A percentile compares a stretch with the other conserved stretches of the same genome.
These are phyloP conservation scores for Bombus consobrinus DNA, from an alignment of 1,140 invertebrate genomes.

Conservation along the genomic window DNA sequence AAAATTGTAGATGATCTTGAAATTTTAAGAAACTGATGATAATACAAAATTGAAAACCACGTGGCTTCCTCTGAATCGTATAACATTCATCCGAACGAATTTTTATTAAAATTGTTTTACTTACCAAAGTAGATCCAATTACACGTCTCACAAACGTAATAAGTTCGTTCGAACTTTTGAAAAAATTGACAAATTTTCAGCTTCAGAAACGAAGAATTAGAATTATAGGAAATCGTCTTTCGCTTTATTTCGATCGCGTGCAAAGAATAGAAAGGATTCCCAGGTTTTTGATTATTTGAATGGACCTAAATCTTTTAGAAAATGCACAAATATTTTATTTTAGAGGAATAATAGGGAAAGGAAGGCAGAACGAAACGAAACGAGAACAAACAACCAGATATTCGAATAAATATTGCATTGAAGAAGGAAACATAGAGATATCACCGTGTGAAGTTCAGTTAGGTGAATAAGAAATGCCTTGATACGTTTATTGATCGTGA, in stretches of 20 bases:
- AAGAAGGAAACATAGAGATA: background rate
- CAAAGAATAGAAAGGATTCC: background rate
- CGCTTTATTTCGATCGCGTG: background rate
- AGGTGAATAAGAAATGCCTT: background rate
- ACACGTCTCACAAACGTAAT: background rate
- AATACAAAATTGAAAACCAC: too few species aligned
- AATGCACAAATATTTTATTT: background rate
- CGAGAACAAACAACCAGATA: background rate
- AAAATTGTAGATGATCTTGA: too few species aligned
- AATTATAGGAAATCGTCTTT: too few species aligned
- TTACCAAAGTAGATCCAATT: background rate
- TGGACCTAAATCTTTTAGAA: background rate
- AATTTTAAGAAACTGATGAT: too few species aligned
- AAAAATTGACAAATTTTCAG: background rate
- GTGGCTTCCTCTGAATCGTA: too few species aligned
- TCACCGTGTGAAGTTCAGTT: background rate
- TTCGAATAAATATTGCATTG: background rate
- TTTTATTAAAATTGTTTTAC: background rate
- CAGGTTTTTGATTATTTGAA: too few species aligned
- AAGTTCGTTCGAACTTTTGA: background rate
- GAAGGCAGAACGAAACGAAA: background rate
- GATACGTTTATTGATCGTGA: background rate
- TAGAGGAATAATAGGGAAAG: background rate
- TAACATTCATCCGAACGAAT: background rate
- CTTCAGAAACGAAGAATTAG: too few species aligned